phyloP scores from a whole-genome alignment of 2,888 invertebrate genomes.

The Eurytoma adleriae region DNA sequence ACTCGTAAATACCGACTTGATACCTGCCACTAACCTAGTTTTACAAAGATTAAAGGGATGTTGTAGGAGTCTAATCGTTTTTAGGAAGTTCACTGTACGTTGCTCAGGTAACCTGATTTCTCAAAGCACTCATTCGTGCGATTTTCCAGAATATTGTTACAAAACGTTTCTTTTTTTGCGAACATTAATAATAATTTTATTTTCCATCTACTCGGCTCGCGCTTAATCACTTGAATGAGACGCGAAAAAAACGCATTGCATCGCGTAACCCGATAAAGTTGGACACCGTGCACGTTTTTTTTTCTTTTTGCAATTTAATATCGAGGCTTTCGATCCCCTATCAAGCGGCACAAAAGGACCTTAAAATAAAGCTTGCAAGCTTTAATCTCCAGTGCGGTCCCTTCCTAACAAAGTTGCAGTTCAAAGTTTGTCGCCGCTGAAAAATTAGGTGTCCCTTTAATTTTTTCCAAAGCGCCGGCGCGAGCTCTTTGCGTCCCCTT shows the following conservation, averaged over 20 bases:
- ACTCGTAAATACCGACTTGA: slow-evolving; percentile 39
- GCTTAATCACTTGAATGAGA: too few relatives aligned
- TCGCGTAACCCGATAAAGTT: too few relatives aligned
- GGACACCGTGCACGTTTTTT: too few relatives aligned
- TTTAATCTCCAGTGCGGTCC: neutral
- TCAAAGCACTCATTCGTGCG: neutral
- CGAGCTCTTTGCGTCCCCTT: neutral
- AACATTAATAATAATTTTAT: neutral
- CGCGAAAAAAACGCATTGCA: too few relatives aligned
- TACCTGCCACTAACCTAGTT: slow-evolving; percentile 33
- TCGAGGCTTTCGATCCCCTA: too few relatives aligned
- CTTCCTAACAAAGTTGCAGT: neutral
- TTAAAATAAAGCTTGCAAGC: neutral
- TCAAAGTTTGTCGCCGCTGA: too few relatives aligned
- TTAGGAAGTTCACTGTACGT: neutral
- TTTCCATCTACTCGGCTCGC: neutral
- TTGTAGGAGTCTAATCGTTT: slow-evolving; percentile 21
- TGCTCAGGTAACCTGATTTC: neutral
- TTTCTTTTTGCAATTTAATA: too few relatives aligned
- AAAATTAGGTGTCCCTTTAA: neutral
- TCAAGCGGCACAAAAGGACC: neutral
- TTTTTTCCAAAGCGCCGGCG: neutral
- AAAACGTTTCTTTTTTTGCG: neutral
- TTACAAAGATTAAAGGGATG: slow-evolving; percentile 16
- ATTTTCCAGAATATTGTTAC: neutral